Evolutionary conservation across 2,113 vertebrate genomes (phyloP), one percentile per base, ranked within the genome.

Genomic region (Syrmaticus mikado): DNA sequence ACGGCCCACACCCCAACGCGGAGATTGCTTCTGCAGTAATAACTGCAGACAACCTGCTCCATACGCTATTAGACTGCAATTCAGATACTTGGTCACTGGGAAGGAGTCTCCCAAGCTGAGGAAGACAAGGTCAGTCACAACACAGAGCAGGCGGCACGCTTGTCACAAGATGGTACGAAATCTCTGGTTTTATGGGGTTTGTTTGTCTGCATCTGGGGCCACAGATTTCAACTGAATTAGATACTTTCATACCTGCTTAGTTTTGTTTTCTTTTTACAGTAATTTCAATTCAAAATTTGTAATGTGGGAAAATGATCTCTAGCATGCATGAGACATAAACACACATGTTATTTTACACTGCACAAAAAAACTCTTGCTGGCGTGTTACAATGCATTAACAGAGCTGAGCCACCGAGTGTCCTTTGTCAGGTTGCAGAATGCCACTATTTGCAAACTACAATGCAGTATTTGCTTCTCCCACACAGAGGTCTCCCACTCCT

Each of bases 1-100:
- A 96, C 78, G 97, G 98, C 81, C 94, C 97, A 21, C 97, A 98
- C 92, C 98, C 98, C 93, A 98, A 97, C 1, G 96, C 96, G 25
- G 98, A 98, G 93, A 98, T 95, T 74, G 97, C 98, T 95, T 98
- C 98, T 96, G 89, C 98, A 82, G 97, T 97, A 20, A 97, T 97
- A 95, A 98, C 98, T 41, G 97, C 97, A 36, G 98, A 98, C 96
- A 97, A 96, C 83, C 94, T 97, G 71, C 98, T 99, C 95, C 98
- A 97, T 96, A 98, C 97, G 52, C 96, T 98, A 93, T 97, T 98
- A 94, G 98, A 98, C 97, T 98, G 90, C 98, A 98, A 97, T 98
- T 98, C 97, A 91, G 86, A 80, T 45, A 60, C 32, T 96, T 97
- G 25, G 93, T 97, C 90, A 97, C 95, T 96, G 97, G 95, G 97